Conservation (phyloP, 2,113 vertebrate species). For the Esox niger region DNA sequence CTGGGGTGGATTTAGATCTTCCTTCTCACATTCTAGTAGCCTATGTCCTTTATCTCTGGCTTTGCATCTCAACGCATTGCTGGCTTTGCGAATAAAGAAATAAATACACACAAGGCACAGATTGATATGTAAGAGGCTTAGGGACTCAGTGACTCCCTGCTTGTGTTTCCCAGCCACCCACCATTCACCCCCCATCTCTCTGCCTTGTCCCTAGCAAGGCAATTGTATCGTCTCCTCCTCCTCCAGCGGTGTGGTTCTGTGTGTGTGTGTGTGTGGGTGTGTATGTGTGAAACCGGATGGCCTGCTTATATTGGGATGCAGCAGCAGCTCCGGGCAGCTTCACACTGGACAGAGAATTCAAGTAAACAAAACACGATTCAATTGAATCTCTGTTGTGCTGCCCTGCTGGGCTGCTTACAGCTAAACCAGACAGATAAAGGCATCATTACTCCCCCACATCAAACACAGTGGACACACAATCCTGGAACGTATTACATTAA, state of each 20-base stretch:
- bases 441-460: constrained; percentile 5
- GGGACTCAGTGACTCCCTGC: not conserved
- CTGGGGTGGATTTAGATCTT: not conserved
- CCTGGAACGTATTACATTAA: not conserved
- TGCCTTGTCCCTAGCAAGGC: too few relatives aligned
- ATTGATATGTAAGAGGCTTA: not conserved
- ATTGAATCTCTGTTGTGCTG: too few relatives aligned
- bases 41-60: not conserved
- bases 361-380: too few relatives aligned
- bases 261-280: too few relatives aligned
- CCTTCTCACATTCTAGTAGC: not conserved
- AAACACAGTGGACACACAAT: not conserved
- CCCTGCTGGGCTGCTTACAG: constrained; percentile 34
- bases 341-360: constrained; percentile 14
- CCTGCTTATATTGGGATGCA: not conserved
- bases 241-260: not conserved
- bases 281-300: too few relatives aligned
- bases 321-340: constrained; percentile 8
- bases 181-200: not conserved
- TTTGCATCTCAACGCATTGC: not conserved
- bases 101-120: not conserved
- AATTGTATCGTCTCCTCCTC: not conserved
- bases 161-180: not conserved
- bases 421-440: constrained; percentile 25
- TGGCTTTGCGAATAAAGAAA: not conserved